phyloP scores from a whole-genome alignment of 1,140 invertebrate genomes.

The Xylocopa sonorina region DNA sequence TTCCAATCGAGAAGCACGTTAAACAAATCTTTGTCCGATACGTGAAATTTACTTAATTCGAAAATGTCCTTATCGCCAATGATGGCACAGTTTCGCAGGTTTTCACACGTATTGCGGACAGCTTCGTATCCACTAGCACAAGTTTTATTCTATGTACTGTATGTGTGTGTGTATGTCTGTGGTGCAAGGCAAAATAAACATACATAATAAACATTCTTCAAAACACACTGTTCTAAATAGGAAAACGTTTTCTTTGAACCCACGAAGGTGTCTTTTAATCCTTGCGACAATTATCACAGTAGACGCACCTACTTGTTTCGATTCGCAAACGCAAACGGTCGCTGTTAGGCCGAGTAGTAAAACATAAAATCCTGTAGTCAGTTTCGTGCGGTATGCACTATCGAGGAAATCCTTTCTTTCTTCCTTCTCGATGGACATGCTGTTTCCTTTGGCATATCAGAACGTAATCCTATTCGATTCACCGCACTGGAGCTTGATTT shows the following conservation, averaged over 20 bases:
- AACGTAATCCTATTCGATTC: not conserved
- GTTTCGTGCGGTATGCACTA: not conserved
- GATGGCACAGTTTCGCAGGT: no score
- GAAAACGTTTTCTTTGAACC: not conserved
- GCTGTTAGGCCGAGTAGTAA: not conserved
- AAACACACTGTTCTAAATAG: not conserved
- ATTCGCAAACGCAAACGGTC: not conserved
- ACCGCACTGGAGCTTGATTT: not conserved
- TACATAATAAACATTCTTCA: no score
- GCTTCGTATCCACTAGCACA: not conserved
- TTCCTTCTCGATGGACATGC: conserved; percentile 41
- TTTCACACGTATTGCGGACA: not conserved
- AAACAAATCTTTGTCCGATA: no score
- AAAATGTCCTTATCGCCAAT: not conserved
- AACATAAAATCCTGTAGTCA: not conserved
- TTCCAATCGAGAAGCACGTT: no score
- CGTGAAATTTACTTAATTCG: no score
- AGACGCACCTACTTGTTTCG: conserved; percentile 31
- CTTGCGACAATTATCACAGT: not conserved
- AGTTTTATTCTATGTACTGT: no score
- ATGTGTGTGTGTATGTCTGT: no score
- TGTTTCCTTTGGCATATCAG: conserved; percentile 31
- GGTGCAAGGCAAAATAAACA: no score
- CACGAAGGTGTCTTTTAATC: not conserved
- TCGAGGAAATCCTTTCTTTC: conserved; percentile 8